Conservation (phyloP, 2,797 vertebrate genomes). For the Tarsius wallacei region DNA sequence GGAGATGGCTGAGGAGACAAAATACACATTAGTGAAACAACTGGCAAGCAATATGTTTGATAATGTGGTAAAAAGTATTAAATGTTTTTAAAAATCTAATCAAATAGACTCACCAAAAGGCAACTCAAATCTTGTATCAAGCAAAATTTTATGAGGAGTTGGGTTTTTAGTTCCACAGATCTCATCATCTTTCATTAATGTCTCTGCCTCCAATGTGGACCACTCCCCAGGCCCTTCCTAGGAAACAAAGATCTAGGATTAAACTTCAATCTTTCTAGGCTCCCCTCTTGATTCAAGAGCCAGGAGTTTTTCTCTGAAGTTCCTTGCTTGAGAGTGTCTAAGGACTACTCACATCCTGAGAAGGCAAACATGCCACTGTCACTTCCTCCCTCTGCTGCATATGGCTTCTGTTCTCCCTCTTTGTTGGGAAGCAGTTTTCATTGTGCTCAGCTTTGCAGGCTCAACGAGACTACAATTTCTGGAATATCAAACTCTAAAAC, state of each 20-base stretch:
- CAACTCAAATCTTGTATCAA: slow-evolving; percentile 98
- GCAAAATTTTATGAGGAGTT: slow-evolving; percentile 95
- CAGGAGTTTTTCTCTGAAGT: slow-evolving; percentile 43
- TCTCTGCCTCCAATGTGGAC: slow-evolving; percentile 96
- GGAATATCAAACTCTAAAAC: slow-evolving; percentile 34
- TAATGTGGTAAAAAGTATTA: not conserved
- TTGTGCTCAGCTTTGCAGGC: slow-evolving; percentile 4
- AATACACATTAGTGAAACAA: slow-evolving; percentile 36
- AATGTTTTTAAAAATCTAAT: slow-evolving; percentile 54
- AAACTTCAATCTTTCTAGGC: slow-evolving; percentile 51
- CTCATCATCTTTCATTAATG: slow-evolving; percentile 98
- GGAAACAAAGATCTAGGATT: slow-evolving; percentile 75
- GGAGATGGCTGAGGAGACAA: slow-evolving; percentile 35
- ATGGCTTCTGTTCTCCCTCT: not conserved
- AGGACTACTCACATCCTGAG: slow-evolving; percentile 2
- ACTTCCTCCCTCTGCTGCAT: not conserved
- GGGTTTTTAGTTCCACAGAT: slow-evolving; percentile 98
- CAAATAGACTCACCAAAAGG: slow-evolving; percentile 95
- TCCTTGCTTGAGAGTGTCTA: slow-evolving; percentile 47
- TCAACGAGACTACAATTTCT: not conserved
- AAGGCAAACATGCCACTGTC: not conserved
- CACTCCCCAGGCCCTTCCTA: slow-evolving; percentile 98
- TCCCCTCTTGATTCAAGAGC: not conserved
- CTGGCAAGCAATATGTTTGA: slow-evolving; percentile 35
- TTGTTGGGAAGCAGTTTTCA: not conserved